A percentile compares a stretch with the other conserved stretches of the same genome.
Conservation (phyloP, 2,113 vertebrate species). For the Paramormyrops kingsleyae region DNA sequence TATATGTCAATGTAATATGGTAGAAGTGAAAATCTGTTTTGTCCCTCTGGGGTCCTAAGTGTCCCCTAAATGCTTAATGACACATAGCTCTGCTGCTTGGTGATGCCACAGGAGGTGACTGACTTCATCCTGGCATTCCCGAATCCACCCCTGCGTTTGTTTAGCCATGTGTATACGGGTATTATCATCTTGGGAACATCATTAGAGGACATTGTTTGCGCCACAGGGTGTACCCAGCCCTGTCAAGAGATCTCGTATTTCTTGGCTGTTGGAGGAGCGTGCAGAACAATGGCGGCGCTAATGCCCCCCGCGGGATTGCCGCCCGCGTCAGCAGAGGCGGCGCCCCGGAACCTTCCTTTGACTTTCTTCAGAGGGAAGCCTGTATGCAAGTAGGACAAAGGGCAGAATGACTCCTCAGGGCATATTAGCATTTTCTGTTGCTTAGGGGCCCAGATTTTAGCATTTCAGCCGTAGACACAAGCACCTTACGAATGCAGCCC, state of each 20-base stretch:
- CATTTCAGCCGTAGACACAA: background rate
- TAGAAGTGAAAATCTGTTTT: background rate
- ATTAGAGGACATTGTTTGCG: background rate
- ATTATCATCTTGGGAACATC: background rate
- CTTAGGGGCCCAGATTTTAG: background rate
- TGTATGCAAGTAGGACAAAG: background rate
- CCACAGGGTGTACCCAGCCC: background rate
- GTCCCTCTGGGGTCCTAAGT: background rate
- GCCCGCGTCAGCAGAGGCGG: background rate
- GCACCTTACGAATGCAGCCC: too few relatives aligned
- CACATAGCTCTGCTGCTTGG: background rate
- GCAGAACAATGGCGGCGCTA: background rate
- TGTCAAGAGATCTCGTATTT: background rate
- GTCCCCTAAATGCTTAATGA: background rate
- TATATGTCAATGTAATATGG: background rate
- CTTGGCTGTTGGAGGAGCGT: background rate
- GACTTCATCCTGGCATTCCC: background rate
- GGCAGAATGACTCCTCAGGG: background rate
- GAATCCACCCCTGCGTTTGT: background rate
- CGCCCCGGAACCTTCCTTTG: background rate
- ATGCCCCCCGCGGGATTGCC: background rate
- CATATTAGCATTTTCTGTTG: background rate
- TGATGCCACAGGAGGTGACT: background rate
- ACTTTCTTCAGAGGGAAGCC: background rate
- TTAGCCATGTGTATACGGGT: background rate